Base-by-base conservation (phyloP, 2,113 vertebrate genomes). In the Spea multiplicata region DNA sequence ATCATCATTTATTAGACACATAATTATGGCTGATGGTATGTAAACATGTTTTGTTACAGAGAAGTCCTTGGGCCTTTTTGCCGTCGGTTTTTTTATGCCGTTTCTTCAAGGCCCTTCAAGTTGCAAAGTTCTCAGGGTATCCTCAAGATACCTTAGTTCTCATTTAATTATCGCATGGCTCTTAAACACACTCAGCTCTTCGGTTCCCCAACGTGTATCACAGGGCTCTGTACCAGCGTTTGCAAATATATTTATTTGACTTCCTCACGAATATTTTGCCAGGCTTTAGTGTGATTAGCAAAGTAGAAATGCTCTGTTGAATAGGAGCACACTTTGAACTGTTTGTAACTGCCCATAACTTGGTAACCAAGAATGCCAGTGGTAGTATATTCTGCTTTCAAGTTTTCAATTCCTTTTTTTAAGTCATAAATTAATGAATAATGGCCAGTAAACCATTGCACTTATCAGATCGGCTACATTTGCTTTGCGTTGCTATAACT, bases 351-450 rank as follows among this genome's bases (percentile, higher is more conserved):
- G n/a, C 44, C 65, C 65, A 68, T 77, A 59, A 50, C 55, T 48
- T 49, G 30, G 13, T 52, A 64, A 64, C 57, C 5, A 50, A 70
- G 67, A 52, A 64, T 53, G 46, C 9, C 61, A 46, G 7, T 59
- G 12, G 16, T 45, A 59, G 69, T 57, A 45, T 65, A 3, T 49
- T 78, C 13, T 9, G 14, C 55, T 65, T 71, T 71, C 47, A 71
- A 78, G 69, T 66, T 64, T 78, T 71, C 64, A 9, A 78, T 71
- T 65, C 68, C 67, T 69, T 49, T 45, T 57, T 75, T 17, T n/a
- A 44, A 50, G 75, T 78, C 46, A 52, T 78, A 78, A 64, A 78
- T 78, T 71, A 71, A 71, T 78, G 67, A 78, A 65, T 71, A 71
- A 64, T 78, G 71, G 49, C 69, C 59, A 52, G 69, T 45, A 30